Evolutionary conservation across 2,888 invertebrate genomes (phyloP).

Genomic region (Chrysina gloriosa): DNA sequence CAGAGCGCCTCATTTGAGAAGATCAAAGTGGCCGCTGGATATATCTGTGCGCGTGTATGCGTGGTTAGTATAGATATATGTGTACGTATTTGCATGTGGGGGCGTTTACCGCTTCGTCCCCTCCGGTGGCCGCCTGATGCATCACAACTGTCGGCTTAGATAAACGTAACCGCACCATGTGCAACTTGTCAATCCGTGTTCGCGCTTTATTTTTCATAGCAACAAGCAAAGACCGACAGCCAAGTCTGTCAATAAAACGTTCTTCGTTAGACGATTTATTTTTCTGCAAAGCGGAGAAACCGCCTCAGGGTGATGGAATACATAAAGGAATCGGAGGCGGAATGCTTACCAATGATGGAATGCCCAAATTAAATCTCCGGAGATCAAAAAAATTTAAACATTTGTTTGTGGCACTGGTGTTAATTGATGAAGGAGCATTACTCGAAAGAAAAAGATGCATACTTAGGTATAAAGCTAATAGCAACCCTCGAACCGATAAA

Average conservation of each 20-base stretch:
- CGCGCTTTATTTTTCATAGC: conserved; percentile 49
- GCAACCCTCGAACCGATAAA: no score
- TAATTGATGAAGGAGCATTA: no score
- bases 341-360: no score
- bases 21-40: conserved; percentile 59
- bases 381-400: no score
- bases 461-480: no score
- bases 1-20: conserved; percentile 63
- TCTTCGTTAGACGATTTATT: conserved; percentile 20
- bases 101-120: conserved; percentile 47
- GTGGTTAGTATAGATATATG: not conserved
- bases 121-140: conserved; percentile 49
- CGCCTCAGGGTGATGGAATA: not conserved
- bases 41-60: conserved; percentile 47
- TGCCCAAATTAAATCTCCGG: no score
- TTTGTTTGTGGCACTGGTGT: no score
- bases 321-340: not conserved
- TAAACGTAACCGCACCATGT: conserved; percentile 57
- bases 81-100: conserved; percentile 44
- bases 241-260: conserved; percentile 45
- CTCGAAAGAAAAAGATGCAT: no score
- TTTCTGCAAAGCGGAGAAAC: not conserved
- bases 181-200: conserved; percentile 56
- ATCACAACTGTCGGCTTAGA: conserved; percentile 57
- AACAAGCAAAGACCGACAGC: conserved; percentile 17